phyloP scores from a whole-genome alignment of 2,797 vertebrate genomes.

The Anabas testudineus region DNA sequence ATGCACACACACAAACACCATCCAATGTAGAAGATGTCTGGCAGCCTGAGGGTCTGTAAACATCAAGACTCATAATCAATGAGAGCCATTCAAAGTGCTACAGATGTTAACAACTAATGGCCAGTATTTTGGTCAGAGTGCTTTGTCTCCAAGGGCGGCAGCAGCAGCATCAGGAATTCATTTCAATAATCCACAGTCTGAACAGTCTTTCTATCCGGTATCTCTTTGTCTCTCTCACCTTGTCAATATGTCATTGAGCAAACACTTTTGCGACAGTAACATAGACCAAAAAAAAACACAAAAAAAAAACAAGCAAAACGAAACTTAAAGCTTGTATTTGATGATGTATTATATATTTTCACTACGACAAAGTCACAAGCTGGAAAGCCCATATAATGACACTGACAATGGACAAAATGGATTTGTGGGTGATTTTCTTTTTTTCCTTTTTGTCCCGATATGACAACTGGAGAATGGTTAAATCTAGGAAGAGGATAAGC shows the following conservation, averaged over 20 bases:
- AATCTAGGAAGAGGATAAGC: slow-evolving; percentile 55
- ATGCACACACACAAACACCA: slow-evolving; percentile 1
- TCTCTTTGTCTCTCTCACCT: slow-evolving; percentile 11
- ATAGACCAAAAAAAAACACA: background rate
- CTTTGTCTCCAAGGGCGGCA: slow-evolving; percentile 17
- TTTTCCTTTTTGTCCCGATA: slow-evolving; percentile 13
- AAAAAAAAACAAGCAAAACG: too few relatives aligned
- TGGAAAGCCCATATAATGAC: slow-evolving; percentile 8
- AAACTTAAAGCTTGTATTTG: too few relatives aligned
- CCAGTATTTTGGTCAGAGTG: slow-evolving; percentile 16
- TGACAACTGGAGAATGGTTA: slow-evolving; percentile 49
- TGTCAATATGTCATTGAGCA: slow-evolving; percentile 10
- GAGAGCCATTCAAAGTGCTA: slow-evolving; percentile 41
- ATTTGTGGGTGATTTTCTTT: slow-evolving; percentile 24
- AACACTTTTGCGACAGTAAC: background rate
- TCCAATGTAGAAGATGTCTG: slow-evolving; percentile 9
- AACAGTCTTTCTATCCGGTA: slow-evolving; percentile 11
- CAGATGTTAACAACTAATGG: slow-evolving; percentile 44
- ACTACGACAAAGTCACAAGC: slow-evolving; percentile 2
- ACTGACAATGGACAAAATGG: slow-evolving; percentile 23
- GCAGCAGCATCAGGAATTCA: slow-evolving; percentile 9
- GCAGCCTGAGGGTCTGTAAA: slow-evolving; percentile 38
- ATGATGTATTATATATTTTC: background rate
- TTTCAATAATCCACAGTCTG: slow-evolving; percentile 8
- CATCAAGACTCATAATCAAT: slow-evolving; percentile 62